A percentile compares a stretch with the other conserved stretches of the same genome.
Evolutionary conservation across 1,140 invertebrate genomes (phyloP).

Genomic region (Ridgeia piscesae): DNA sequence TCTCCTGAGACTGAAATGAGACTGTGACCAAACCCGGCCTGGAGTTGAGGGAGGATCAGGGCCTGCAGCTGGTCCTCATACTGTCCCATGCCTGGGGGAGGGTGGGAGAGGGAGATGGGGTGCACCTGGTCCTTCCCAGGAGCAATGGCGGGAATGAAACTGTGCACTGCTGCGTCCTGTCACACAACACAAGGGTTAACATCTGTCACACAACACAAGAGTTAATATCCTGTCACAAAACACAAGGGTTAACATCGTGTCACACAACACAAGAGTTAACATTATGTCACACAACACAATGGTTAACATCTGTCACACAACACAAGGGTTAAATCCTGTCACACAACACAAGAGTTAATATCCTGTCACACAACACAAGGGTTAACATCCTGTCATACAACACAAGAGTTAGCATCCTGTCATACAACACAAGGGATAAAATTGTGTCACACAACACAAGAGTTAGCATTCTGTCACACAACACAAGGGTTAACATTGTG

Average conservation of each 20-base stretch:
- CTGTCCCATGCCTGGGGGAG: slow-evolving; percentile 40
- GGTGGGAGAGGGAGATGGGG: slow-evolving; percentile 17
- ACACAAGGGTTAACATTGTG: no score
- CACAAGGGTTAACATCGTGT: no score
- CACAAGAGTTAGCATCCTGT: slow-evolving; percentile 25
- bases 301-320: no score
- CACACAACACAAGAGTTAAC: no score
- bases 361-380: no score
- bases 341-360: no score
- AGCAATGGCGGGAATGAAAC: neutral
- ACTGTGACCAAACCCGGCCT: slow-evolving; percentile 34
- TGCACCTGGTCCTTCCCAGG: neutral
- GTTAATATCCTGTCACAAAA: no score
- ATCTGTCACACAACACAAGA: no score
- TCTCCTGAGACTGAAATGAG: neutral
- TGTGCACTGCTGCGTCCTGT: slow-evolving; percentile 27
- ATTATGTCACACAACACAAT: slow-evolving; percentile 36
- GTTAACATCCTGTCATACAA: slow-evolving; percentile 35
- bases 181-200: slow-evolving; percentile 33
- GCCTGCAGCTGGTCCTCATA: slow-evolving; percentile 34
- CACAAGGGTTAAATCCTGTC: no score
- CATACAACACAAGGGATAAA: no score
- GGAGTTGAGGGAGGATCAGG: slow-evolving; percentile 41
- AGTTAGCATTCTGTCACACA: no score
- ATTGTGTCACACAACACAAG: no score